Evolutionary conservation across 2,888 invertebrate genomes (phyloP), one percentile per base, ranked within the genome.

Genomic region (Cerceris ruficornis): DNA sequence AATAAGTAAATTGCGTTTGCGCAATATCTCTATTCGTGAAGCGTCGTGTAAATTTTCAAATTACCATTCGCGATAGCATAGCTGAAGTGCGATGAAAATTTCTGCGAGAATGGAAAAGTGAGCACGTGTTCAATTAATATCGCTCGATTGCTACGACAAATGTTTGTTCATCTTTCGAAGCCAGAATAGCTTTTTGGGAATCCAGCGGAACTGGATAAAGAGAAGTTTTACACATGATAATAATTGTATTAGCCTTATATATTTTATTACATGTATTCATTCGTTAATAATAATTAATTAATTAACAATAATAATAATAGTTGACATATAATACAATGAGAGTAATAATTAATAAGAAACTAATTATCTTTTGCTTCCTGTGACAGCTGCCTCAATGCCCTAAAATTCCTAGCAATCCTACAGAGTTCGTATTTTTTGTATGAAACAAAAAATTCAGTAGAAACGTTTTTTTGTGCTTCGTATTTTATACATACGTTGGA

Each of bases 361-460:
- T 91, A 90, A 91, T 92, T 90, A 85, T 91, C 87, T 88, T 28
- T 90, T 87, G 82, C 74, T 89, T 91, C 88, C 86, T 88, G 85
- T 92, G 92, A 92, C 92, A 92, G 92, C 92, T 92, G 92, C 92
- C 92, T 92, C 92, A 92, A 92, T 92, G 92, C 92, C 87, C 89
- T 88, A 87, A 82, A 89, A 65, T 88, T 88, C 90, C 92, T 92
- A 92, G 90, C 91, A 88, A 81, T 88, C 89, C 90, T 91, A 92
- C 92, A 91, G 92, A 92, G 92, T 90, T 88, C 52, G 28, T 73
- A 54, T 57, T 46, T 72, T 69, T 70, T 41, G 28, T 72, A 65
- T 59, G 41, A 55, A 75, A 69, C 64, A 60, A 79, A 75, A 75
- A 75, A 65, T 52, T 59, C 61, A 66, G 11, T 72, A 68, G 62